Conservation (phyloP, 2,888 invertebrate genomes). For the Zeuzera pyrina region DNA sequence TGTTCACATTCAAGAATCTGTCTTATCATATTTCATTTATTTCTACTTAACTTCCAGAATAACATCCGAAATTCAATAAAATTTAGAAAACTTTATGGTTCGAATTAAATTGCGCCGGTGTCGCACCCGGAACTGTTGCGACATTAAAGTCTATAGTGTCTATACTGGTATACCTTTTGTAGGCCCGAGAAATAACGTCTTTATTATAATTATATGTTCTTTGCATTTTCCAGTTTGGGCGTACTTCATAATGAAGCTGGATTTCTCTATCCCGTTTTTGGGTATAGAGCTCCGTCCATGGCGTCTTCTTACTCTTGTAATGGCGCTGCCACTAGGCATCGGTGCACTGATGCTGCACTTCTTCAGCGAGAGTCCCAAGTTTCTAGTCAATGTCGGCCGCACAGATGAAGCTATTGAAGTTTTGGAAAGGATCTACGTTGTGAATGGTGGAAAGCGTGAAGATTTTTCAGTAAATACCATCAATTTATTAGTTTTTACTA, state of each 20-base stretch:
- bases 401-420: slow-evolving; percentile 75
- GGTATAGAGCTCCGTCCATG: slow-evolving; percentile 48
- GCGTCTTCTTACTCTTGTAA: slow-evolving; percentile 55
- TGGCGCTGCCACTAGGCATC: slow-evolving; percentile 75
- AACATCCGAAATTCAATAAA: too few relatives aligned
- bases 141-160: too few relatives aligned
- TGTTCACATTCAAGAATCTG: too few relatives aligned
- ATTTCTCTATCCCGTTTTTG: slow-evolving; percentile 40
- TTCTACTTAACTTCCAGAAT: too few relatives aligned
- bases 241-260: slow-evolving; percentile 47
- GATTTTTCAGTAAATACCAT: slow-evolving; percentile 50
- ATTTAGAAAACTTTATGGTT: too few relatives aligned
- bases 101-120: too few relatives aligned
- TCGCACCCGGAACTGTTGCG: too few relatives aligned
- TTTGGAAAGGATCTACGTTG: slow-evolving; percentile 70
- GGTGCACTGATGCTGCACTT: slow-evolving; percentile 72
- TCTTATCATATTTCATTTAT: too few relatives aligned
- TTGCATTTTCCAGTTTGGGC: slow-evolving; percentile 16
- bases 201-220: too few relatives aligned
- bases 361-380: slow-evolving; percentile 83
- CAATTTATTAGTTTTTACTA: too few relatives aligned
- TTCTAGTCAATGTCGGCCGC: slow-evolving; percentile 77
- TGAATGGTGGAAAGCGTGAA: slow-evolving; percentile 57
- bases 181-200: too few relatives aligned
- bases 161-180: too few relatives aligned